phyloP scores from a whole-genome alignment of 2,797 vertebrate genomes.

The Kryptolebias ocellatus region DNA sequence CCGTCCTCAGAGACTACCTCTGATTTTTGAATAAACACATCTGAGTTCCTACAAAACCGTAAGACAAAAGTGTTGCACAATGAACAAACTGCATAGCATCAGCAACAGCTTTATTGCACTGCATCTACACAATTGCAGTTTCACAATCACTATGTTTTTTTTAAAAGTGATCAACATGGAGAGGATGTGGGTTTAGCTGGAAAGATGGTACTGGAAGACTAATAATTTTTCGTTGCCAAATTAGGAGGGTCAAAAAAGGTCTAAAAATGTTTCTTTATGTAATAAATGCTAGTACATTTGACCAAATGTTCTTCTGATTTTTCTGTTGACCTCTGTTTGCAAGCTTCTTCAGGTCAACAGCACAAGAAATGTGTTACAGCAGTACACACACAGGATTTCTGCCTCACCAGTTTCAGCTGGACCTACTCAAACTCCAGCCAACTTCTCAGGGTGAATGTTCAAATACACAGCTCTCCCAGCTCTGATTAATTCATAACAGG shows the following conservation, averaged over 20 bases:
- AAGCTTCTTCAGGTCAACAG: conserved; percentile 2
- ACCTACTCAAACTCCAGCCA: conserved; percentile 41
- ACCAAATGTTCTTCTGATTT: background rate
- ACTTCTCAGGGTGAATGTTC: conserved; percentile 58
- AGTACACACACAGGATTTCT: conserved; percentile 21
- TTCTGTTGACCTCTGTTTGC: background rate
- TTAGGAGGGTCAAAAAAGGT: conserved; percentile 7
- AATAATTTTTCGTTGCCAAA: too few relatives aligned
- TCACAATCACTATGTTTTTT: background rate
- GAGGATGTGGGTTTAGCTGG: background rate
- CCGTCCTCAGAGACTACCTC: too few relatives aligned
- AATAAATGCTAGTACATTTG: too few relatives aligned
- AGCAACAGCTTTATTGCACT: too few relatives aligned
- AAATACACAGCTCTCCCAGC: conserved; percentile 55
- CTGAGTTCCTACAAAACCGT: too few relatives aligned
- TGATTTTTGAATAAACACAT: too few relatives aligned
- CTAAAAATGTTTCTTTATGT: too few relatives aligned
- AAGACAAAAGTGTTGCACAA: background rate
- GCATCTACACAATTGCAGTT: background rate
- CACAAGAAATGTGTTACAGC: conserved; percentile 5
- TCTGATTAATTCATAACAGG: conserved; percentile 70
- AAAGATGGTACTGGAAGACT: conserved; percentile 5
- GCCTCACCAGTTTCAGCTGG: conserved; percentile 23
- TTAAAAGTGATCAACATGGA: background rate
- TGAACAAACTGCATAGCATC: background rate